phyloP scores from a whole-genome alignment of 2,113 vertebrate species.

The Crotalus horridus region DNA sequence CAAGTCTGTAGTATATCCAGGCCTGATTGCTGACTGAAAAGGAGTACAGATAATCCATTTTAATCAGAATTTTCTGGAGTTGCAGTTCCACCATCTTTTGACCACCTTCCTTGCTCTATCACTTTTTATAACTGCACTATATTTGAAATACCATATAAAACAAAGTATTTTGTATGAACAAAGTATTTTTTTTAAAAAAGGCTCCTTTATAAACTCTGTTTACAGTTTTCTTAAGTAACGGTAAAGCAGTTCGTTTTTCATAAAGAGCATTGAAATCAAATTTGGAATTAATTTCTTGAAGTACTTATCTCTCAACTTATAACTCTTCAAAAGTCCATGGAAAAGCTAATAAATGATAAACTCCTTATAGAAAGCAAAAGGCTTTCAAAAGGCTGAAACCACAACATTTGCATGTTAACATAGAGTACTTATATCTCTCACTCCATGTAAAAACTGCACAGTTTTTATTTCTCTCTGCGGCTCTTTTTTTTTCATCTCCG shows the following conservation, averaged over 20 bases:
- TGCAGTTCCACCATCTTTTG: background rate
- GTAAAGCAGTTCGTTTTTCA: background rate
- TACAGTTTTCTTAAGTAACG: background rate
- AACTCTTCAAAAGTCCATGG: background rate
- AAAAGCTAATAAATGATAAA: background rate
- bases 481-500: background rate
- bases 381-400: background rate
- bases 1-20: background rate
- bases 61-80: no score
- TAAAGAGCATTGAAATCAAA: background rate
- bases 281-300: background rate
- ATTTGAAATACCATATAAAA: background rate
- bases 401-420: background rate
- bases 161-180: background rate
- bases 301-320: background rate
- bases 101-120: background rate
- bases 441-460: background rate
- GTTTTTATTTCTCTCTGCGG: background rate
- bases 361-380: background rate
- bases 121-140: background rate
- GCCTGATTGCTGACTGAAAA: background rate
- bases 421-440: background rate
- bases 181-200: background rate
- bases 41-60: background rate
- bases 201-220: background rate